Conservation (phyloP, 1,140 invertebrate species). For the Bombus haemorrhoidalis region DNA sequence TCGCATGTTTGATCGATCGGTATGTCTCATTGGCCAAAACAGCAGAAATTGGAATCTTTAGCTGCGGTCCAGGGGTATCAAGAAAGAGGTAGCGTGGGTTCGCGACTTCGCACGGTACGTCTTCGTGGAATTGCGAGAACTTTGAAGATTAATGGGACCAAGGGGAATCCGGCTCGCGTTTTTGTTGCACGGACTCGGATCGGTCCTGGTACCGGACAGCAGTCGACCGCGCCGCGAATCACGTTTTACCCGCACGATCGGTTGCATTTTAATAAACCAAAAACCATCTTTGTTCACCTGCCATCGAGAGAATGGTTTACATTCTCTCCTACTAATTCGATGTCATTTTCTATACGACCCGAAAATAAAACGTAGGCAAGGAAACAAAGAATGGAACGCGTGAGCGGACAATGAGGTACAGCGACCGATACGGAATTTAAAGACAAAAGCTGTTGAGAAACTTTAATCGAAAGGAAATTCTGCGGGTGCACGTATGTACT, state of each 20-base stretch:
- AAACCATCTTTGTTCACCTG: conserved; percentile 42
- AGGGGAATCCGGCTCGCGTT: conserved; percentile 51
- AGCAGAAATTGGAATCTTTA: neutral
- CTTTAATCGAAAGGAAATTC: too few species aligned
- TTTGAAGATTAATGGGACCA: conserved; percentile 57
- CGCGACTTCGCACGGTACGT: conserved; percentile 49
- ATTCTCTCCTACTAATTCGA: neutral
- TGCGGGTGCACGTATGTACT: neutral
- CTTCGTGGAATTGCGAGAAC: conserved; percentile 57
- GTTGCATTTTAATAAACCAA: conserved; percentile 42
- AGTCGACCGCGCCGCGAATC: conserved; percentile 36
- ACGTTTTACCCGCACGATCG: conserved; percentile 32
- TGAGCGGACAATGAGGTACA: too few species aligned
- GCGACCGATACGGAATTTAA: neutral
- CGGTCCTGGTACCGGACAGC: conserved; percentile 37
- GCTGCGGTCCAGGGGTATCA: neutral
- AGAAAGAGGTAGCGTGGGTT: neutral
- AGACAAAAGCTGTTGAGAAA: neutral
- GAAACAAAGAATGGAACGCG: neutral
- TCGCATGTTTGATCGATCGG: conserved; percentile 34
- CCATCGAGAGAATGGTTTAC: neutral
- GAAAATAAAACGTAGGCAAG: neutral
- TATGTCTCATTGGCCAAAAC: conserved; percentile 25
- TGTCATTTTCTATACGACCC: neutral
- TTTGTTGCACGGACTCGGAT: conserved; percentile 37